A percentile compares a stretch with the other conserved stretches of the same genome.
Evolutionary conservation across 2,888 invertebrate species (phyloP).

Genomic region (Thecocarcelia acutangulata): DNA sequence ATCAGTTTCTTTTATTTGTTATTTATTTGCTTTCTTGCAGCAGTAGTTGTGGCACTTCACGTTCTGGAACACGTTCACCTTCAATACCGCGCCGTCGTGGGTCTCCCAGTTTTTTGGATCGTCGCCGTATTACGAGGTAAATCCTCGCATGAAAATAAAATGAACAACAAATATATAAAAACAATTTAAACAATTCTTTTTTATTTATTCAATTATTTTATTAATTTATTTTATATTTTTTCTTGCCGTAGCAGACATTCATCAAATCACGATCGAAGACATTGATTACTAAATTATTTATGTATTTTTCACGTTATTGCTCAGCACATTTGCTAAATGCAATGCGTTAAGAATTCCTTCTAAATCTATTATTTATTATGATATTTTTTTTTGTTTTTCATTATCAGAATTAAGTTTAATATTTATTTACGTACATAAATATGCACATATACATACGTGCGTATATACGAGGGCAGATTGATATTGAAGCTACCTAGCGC

Average conservation of each 20-base stretch:
- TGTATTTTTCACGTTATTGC: constrained; percentile 35
- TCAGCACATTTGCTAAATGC: constrained; percentile 35
- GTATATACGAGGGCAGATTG: too few species aligned
- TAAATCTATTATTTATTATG: constrained; percentile 54
- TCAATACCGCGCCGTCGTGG: constrained; percentile 96
- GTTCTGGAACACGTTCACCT: constrained; percentile 87
- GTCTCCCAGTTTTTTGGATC: constrained; percentile 96
- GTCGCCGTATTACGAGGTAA: constrained; percentile 97
- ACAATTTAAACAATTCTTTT: constrained; percentile 15
- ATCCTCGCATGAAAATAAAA: constrained; percentile 20
- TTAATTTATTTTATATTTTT: constrained; percentile 63
- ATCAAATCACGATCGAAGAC: constrained; percentile 73
- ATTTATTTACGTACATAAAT: constrained; percentile 13
- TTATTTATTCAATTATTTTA: constrained; percentile 49
- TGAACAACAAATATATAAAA: background rate
- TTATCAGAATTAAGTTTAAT: constrained; percentile 35
- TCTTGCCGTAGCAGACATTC: constrained; percentile 64
- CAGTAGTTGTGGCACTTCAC: constrained; percentile 77
- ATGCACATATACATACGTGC: constrained; percentile 7
- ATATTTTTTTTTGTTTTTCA: constrained; percentile 60
- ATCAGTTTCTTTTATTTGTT: background rate
- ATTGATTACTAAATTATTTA: constrained; percentile 72
- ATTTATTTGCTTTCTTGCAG: constrained; percentile 44
- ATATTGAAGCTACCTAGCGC: too few species aligned
- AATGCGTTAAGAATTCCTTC: background rate